These are phyloP conservation scores for Promerops cafer DNA, from an alignment of 2,113 vertebrate species.

Conservation along the genomic window DNA sequence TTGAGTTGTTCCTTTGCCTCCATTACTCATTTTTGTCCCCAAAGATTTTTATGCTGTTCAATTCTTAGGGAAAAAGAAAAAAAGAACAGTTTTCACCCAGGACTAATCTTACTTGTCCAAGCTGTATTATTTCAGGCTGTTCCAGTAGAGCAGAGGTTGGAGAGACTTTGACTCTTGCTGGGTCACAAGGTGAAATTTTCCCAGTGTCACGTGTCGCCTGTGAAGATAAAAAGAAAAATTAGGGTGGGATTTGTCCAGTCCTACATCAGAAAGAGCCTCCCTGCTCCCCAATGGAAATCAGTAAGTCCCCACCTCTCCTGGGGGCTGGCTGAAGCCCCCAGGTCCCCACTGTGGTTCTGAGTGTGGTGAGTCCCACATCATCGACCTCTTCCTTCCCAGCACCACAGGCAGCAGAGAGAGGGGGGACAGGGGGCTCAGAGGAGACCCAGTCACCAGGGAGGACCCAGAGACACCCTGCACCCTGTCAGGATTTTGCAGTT, in stretches of 20 bases:
- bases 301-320: neutral
- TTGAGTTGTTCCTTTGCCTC: neutral
- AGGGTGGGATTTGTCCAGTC: neutral
- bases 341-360: neutral
- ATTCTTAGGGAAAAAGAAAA: neutral
- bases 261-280: neutral
- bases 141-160: neutral
- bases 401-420: neutral
- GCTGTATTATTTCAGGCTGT: neutral
- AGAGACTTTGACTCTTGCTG: neutral
- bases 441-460: rapidly evolving
- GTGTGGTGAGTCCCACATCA: rapidly evolving
- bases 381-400: neutral
- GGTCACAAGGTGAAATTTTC: neutral
- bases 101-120: neutral
- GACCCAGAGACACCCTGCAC: neutral
- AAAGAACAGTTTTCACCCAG: neutral
- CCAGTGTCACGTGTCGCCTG: neutral
- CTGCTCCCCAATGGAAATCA: neutral
- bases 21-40: neutral
- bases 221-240: neutral
- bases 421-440: too few species aligned
- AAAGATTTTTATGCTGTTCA: neutral
- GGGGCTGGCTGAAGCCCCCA: neutral
- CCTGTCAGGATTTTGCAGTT: neutral